Conservation (phyloP, 2,113 vertebrate species). For the Ceyx margarethae region DNA sequence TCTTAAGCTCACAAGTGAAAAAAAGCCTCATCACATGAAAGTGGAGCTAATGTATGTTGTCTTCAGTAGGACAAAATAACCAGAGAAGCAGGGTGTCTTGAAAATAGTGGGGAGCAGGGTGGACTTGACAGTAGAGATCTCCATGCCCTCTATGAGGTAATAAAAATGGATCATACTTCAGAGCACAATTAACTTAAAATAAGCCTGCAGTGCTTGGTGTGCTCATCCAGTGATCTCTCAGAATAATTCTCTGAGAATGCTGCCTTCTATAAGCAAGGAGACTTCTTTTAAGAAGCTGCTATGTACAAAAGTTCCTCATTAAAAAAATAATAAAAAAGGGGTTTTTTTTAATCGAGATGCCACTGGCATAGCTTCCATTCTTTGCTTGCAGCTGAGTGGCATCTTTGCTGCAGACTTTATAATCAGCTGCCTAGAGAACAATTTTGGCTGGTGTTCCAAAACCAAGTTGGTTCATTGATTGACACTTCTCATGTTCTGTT, state of each 20-base stretch:
- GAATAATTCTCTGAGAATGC: background rate
- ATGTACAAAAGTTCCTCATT: background rate
- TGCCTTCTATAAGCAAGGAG: background rate
- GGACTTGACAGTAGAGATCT: background rate
- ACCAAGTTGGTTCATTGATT: background rate
- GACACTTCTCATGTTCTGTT: background rate
- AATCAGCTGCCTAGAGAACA: background rate
- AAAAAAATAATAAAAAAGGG: background rate
- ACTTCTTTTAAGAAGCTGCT: background rate
- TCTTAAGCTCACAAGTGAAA: background rate
- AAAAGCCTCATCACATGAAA: background rate
- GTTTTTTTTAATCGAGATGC: background rate
- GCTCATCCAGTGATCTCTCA: background rate
- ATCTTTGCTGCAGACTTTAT: background rate
- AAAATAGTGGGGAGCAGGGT: background rate
- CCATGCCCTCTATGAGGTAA: background rate
- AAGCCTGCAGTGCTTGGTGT: background rate
- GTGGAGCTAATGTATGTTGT: background rate
- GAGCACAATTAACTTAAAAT: background rate
- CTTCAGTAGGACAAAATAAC: background rate
- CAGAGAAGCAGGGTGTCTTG: background rate
- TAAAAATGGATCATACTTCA: background rate
- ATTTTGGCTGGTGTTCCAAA: background rate
- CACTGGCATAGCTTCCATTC: background rate
- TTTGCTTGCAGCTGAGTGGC: background rate